Evolutionary conservation across 2,113 vertebrate genomes (phyloP).

Genomic region (Chunga burmeisteri): DNA sequence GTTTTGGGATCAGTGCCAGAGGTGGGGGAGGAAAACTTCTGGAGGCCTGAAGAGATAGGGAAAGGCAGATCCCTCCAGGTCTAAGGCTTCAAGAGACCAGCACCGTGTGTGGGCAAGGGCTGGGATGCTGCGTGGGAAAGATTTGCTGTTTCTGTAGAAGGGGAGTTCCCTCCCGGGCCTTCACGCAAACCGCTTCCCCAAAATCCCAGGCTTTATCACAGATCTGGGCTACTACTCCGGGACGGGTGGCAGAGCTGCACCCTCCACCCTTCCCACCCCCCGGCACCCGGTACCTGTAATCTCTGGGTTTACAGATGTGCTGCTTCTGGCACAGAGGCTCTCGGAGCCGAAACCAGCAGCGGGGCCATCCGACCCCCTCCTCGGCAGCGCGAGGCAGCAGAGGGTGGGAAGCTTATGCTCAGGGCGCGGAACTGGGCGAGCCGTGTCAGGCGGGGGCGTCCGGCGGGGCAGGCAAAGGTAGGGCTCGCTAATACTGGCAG

Average conservation of each 20-base stretch:
- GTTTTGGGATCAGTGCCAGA: constrained; percentile 28
- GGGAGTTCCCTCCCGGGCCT: constrained; percentile 19
- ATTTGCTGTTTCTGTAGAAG: background rate
- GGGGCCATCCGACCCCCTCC: background rate
- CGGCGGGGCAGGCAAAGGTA: background rate
- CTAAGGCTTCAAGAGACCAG: constrained; percentile 15
- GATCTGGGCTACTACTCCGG: background rate
- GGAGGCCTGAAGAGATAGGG: constrained; percentile 19
- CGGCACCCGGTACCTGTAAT: background rate
- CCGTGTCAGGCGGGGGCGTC: fast-evolving
- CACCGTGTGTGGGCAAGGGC: constrained; percentile 14
- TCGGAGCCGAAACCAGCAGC: fast-evolving
- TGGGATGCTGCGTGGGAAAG: background rate
- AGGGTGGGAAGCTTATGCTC: background rate
- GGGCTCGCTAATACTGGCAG: background rate
- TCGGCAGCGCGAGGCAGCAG: fast-evolving
- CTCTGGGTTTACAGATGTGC: background rate
- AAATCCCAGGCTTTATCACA: constrained; percentile 13
- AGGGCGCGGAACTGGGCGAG: background rate
- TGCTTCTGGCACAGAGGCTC: background rate
- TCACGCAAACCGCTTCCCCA: background rate
- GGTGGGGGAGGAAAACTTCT: constrained; percentile 51
- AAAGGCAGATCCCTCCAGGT: constrained; percentile 38
- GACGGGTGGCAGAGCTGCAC: background rate
- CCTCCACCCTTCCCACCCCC: background rate